Percentiles rank a stretch among this genome's conserved stretches.
Evolutionary conservation across 2,113 vertebrate genomes (phyloP).

Genomic region (Falcunculus frontatus): DNA sequence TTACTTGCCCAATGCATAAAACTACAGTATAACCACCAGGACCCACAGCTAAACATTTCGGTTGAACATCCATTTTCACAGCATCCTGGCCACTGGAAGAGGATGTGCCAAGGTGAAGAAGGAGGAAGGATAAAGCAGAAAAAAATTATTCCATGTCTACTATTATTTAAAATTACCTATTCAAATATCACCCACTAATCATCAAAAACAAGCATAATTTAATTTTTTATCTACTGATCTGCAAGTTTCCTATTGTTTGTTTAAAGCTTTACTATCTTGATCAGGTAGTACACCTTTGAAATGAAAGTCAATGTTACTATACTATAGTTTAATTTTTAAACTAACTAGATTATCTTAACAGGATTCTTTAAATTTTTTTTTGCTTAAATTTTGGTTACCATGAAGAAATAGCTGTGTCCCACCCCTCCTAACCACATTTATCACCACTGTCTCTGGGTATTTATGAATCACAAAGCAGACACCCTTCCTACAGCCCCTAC

Average conservation of each 20-base stretch:
- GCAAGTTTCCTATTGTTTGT: not conserved
- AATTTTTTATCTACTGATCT: not conserved
- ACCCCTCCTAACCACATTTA: not conserved
- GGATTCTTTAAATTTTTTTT: not conserved
- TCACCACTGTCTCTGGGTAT: not conserved
- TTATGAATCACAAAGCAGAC: not conserved
- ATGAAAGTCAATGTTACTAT: not conserved
- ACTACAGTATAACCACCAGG: constrained; percentile 81
- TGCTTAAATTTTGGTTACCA: not conserved
- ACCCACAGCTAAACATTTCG: constrained; percentile 83
- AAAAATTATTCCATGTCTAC: not conserved
- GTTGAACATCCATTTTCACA: constrained; percentile 91
- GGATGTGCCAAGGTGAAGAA: fast-evolving
- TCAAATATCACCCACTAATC: not conserved
- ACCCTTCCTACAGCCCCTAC: not conserved
- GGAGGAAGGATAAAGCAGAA: not conserved
- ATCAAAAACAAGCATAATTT: not conserved
- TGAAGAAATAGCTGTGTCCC: not conserved
- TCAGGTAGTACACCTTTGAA: not conserved
- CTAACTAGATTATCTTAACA: not conserved
- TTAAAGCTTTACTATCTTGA: not conserved
- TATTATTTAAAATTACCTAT: not conserved
- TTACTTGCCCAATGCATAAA: constrained; percentile 89
- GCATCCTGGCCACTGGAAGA: constrained; percentile 82
- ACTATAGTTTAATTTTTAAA: not conserved